Evolutionary conservation across 2,888 invertebrate species (phyloP), one percentile per base, ranked within the genome.

Genomic region (Eurytoma adleriae): DNA sequence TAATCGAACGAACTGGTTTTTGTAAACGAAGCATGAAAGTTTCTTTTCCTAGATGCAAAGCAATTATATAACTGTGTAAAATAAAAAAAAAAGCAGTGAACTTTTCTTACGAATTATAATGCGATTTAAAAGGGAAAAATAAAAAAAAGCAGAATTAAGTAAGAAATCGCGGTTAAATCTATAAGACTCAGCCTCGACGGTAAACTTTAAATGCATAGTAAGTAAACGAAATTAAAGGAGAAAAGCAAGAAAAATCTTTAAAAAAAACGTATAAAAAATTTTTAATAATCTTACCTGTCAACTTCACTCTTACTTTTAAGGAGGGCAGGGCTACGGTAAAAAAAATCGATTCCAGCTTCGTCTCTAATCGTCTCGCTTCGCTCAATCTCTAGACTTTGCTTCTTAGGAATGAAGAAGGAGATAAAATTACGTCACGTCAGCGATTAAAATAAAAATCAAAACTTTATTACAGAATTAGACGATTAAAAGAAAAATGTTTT

Each of bases 291-390:
- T 74, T 78, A 54, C 69, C 71, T 78, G 78, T 82, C 70, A 72
- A 82, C 77, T 79, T 54, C 27, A 80, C 69, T 82, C 50, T 75
- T 79, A 74, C 24, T 66, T 62, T 56, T 64, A 79, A 80, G 76
- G 69, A 50, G 16, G 59, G 56, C 64, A 79, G 52, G 24, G 73
- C 66, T 73, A 71, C 27, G 30, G 50, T 76, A 52, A 56, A 24
- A 70, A 64, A 78, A 76, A 75, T 76, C 77, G 81, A 79, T 75
- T 74, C 20, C 67, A 76, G 71, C 75, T 83, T 78, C 72, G 69
- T 83, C 80, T 82, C 77, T 82, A 82, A 83, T 85, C 86, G 85
- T 85, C 86, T 87, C 84, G 87, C 86, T 87, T 87, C 86, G 86
- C 86, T 88, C 87, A 85, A 87, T 84, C 80, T 83, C 82, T 85